phyloP scores from a whole-genome alignment of 1,140 invertebrate species.

The Glossosoma conforme region DNA sequence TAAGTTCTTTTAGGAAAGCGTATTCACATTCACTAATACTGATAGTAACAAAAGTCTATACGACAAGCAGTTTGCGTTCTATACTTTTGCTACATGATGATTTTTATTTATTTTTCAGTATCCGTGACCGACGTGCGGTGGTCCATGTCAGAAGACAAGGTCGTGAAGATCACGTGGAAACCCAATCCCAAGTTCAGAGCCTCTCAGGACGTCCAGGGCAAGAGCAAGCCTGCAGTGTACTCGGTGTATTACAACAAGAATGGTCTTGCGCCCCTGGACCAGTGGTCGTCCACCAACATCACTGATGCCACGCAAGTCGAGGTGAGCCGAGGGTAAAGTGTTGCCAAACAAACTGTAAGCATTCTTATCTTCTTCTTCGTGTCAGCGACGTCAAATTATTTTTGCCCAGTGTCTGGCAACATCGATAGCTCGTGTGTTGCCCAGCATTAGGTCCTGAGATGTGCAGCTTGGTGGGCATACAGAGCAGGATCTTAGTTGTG shows the following conservation, averaged over 20 bases:
- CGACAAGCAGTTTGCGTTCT: too few relatives aligned
- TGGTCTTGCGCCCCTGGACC: constrained; percentile 33
- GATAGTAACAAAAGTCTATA: too few relatives aligned
- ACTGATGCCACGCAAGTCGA: constrained; percentile 33
- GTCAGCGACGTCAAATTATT: too few relatives aligned
- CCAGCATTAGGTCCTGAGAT: too few relatives aligned
- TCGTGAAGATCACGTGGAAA: constrained; percentile 24
- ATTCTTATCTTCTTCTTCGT: too few relatives aligned
- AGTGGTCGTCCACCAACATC: constrained; percentile 36
- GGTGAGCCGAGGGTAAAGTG: constrained; percentile 32
- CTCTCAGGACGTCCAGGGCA: not conserved
- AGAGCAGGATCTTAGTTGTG: too few relatives aligned
- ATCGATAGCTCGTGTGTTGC: too few relatives aligned
- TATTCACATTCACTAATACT: too few relatives aligned
- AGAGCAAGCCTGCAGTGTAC: constrained; percentile 27
- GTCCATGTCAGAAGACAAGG: constrained; percentile 14
- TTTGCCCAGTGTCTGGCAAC: too few relatives aligned
- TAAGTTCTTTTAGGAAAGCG: too few relatives aligned
- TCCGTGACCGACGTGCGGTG: constrained; percentile 26
- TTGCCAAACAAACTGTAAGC: too few relatives aligned
- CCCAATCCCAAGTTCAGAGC: constrained; percentile 6
- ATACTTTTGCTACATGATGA: constrained; percentile 4
- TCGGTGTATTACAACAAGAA: constrained; percentile 37
- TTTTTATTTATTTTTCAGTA: constrained; percentile 21
- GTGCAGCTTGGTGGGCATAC: too few relatives aligned